phyloP scores from a whole-genome alignment of 2,113 vertebrate species.

The Geococcyx californianus region DNA sequence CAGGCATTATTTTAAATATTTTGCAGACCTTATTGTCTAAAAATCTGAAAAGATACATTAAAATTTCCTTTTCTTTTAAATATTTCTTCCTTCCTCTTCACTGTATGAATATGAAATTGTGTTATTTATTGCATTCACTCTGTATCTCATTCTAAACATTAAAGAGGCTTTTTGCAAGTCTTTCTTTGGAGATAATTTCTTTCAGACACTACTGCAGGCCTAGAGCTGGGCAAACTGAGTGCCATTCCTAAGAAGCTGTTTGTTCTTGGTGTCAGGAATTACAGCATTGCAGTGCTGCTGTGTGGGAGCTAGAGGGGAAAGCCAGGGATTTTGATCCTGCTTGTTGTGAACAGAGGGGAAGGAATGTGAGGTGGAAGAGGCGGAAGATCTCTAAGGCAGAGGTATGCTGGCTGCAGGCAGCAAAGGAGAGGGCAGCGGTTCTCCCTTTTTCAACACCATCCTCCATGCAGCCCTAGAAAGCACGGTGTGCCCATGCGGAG shows the following conservation, averaged over 20 bases:
- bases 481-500: background rate
- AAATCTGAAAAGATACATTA: background rate
- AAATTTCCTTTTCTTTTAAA: background rate
- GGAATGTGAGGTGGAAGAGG: background rate
- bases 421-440: background rate
- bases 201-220: background rate
- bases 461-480: background rate
- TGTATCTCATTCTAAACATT: background rate
- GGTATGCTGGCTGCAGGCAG: background rate
- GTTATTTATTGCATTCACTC: background rate
- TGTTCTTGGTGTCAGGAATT: accelerated
- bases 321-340: background rate
- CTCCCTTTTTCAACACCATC: background rate
- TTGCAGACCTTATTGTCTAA: background rate
- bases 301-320: background rate
- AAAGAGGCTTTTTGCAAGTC: background rate
- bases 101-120: background rate
- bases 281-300: background rate
- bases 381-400: background rate
- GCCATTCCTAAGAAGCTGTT: background rate
- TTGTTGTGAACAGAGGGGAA: background rate
- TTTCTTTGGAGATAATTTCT: background rate
- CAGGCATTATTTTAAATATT: constrained; percentile 1
- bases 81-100: background rate
- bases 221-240: background rate